phyloP scores from a whole-genome alignment of 2,113 vertebrate genomes.

The Hippocampus zosterae region DNA sequence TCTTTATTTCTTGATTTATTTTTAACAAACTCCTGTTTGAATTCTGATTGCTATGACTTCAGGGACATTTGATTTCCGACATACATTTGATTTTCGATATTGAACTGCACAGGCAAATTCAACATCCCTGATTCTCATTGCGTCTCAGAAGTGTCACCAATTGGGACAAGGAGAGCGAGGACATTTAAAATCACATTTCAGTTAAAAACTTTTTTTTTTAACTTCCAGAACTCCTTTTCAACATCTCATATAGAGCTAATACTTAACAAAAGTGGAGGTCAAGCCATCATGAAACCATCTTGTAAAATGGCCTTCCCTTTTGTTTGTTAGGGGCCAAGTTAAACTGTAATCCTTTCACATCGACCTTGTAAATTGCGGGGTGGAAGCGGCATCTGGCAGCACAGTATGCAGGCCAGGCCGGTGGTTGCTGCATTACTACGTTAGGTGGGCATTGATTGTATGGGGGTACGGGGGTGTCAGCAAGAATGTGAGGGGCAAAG shows the following conservation, averaged over 20 bases:
- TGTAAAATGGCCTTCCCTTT: slow-evolving; percentile 35
- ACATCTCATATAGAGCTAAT: slow-evolving; percentile 34
- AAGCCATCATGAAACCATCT: slow-evolving; percentile 33
- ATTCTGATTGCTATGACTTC: too few species aligned
- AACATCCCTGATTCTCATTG: too few species aligned
- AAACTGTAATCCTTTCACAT: slow-evolving; percentile 61
- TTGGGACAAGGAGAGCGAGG: too few species aligned
- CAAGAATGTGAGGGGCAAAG: background rate
- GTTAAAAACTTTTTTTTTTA: background rate
- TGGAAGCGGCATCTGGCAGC: slow-evolving; percentile 55
- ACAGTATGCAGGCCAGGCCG: slow-evolving; percentile 30
- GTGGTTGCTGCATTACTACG: slow-evolving; percentile 25
- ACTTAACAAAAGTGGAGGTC: slow-evolving; percentile 40
- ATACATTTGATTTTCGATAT: too few species aligned
- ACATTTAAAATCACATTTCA: background rate
- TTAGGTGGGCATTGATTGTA: background rate
- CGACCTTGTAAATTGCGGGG: slow-evolving; percentile 54
- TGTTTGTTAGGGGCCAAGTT: slow-evolving; percentile 55
- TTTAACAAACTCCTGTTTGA: too few species aligned
- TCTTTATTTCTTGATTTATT: too few species aligned
- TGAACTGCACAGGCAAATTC: too few species aligned
- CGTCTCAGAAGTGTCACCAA: too few species aligned
- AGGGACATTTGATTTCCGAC: too few species aligned
- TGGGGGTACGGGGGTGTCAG: background rate
- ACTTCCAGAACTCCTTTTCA: slow-evolving; percentile 3